A percentile compares a stretch with the other conserved stretches of the same genome.
Conservation (phyloP, 2,797 vertebrate genomes). For the Pogonophryne albipinna region DNA sequence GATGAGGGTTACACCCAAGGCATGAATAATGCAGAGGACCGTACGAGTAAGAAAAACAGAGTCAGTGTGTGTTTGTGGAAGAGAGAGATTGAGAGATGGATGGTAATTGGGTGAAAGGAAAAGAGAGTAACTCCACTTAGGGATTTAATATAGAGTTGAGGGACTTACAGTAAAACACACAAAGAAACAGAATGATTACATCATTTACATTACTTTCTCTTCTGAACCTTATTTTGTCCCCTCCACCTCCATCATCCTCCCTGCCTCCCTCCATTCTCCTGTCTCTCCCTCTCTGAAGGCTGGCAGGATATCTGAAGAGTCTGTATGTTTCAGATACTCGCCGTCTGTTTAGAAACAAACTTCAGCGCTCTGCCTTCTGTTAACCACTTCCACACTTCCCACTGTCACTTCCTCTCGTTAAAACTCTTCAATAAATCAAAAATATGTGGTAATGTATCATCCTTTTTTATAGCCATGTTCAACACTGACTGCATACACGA, state of each 20-base stretch:
- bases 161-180: slow-evolving; percentile 42
- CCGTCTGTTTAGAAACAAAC: slow-evolving; percentile 68
- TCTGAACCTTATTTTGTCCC: neutral
- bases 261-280: neutral
- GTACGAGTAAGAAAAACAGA: slow-evolving; percentile 45
- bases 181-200: slow-evolving; percentile 24
- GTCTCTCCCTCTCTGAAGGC: slow-evolving; percentile 31
- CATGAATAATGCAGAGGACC: slow-evolving; percentile 75
- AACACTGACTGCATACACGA: slow-evolving; percentile 4
- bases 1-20: slow-evolving; percentile 75
- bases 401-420: slow-evolving; percentile 31
- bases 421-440: slow-evolving; percentile 31
- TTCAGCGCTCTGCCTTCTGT: slow-evolving; percentile 45
- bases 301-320: slow-evolving; percentile 58
- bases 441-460: slow-evolving; percentile 35
- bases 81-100: slow-evolving; percentile 18
- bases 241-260: slow-evolving; percentile 4
- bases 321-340: slow-evolving; percentile 54
- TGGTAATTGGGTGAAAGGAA: slow-evolving; percentile 54
- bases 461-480: slow-evolving; percentile 22
- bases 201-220: neutral
- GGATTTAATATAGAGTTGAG: slow-evolving; percentile 35
- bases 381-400: slow-evolving; percentile 50
- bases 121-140: slow-evolving; percentile 36
- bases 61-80: slow-evolving; percentile 9